Base-by-base conservation (phyloP, 2,888 invertebrate genomes). In the Drosophila meridiana region DNA sequence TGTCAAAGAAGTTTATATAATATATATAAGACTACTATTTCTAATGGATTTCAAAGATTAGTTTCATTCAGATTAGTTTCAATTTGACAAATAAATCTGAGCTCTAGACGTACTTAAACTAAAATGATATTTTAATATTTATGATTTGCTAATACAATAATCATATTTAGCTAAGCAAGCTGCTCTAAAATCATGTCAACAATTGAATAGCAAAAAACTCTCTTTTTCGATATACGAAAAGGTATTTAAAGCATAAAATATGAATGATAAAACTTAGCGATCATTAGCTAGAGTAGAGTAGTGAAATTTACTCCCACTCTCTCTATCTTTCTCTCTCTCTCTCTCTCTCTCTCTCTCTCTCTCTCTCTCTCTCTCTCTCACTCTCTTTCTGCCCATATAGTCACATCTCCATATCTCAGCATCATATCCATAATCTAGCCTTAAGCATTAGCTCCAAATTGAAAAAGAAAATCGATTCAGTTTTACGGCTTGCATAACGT, bases 401-500 rank as follows among this genome's bases (percentile, higher is more conserved):
- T 3, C 26, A 26, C n/a, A n/a, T 50, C 48, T 34, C 5, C 30
- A 11, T 52, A 5, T 52, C 20, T 34, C 34, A 11, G 2, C 7
- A 13, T 34, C 52, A 32, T 34, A 11, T 0, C 52, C 52, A 36
- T 52, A 52, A 52, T 52, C 52, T 52, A 13, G 20, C 2, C 5
- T 34, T 26, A 20, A 34, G 34, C 6, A 20, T 55, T 9, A 7
- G 8, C 26, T 28, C 4, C 9, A 36, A 52, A 26, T 14, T n/a
- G 28, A 52, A 36, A 26, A 45, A 6, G 26, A 26, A 11, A 20
- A 52, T 52, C 40, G 38, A 45, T 38, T 63, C 4, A 8, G 48
- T n/a, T 34, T 64, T 34, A 14, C 38, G 52, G 7, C 14, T 32
- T 36, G 40, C 48, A 47, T 58, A 64, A 40, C 13, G 48, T 8